Conservation (phyloP, 2,113 vertebrate species). For the Megaceryle maxima region DNA sequence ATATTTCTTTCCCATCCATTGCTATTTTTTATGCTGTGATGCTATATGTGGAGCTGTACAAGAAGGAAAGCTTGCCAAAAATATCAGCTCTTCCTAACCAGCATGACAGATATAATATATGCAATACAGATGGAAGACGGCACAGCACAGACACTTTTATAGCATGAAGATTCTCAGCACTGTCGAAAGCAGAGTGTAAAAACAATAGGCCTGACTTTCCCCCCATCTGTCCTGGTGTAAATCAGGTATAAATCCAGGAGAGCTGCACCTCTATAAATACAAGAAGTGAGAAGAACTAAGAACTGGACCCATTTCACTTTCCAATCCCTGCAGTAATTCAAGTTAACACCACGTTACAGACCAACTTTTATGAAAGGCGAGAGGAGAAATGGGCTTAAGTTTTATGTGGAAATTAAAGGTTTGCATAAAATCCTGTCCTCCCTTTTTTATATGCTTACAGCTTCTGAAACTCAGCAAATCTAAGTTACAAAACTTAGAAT, state of each 20-base stretch:
- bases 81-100: slow-evolving; percentile 34
- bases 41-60: slow-evolving; percentile 1
- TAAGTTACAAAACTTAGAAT: not conserved
- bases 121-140: slow-evolving; percentile 35
- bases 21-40: slow-evolving; percentile 11
- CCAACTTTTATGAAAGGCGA: not conserved
- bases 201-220: slow-evolving; percentile 15
- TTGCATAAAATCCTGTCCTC: not conserved
- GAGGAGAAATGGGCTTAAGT: not conserved
- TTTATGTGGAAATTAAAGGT: slow-evolving; percentile 6
- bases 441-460: not conserved
- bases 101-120: slow-evolving; percentile 52
- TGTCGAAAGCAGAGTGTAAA: slow-evolving; percentile 30
- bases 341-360: not conserved
- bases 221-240: slow-evolving; percentile 27
- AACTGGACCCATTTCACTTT: not conserved
- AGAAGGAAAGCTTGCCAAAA: slow-evolving; percentile 54
- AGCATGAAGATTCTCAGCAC: slow-evolving; percentile 42
- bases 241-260: slow-evolving; percentile 14
- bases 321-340: slow-evolving; percentile 26
- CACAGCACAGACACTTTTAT: slow-evolving; percentile 34
- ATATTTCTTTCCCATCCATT: slow-evolving; percentile 12
- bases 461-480: slow-evolving; percentile 8
- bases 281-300: not conserved
- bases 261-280: not conserved